Base-by-base conservation (phyloP, 2,797 vertebrate species). In the Remorina albescens region DNA sequence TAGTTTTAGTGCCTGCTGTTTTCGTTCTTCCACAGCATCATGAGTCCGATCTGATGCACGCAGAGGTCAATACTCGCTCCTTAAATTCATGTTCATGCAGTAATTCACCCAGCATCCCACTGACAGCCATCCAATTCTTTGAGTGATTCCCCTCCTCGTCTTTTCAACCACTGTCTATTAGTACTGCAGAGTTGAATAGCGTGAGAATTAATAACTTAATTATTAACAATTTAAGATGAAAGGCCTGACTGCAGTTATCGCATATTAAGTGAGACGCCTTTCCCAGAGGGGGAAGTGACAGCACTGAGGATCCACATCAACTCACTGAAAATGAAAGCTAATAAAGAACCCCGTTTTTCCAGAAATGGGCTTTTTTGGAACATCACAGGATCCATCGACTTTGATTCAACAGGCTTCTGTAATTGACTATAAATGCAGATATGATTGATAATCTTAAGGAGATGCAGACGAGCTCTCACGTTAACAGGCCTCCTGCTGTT, bases 401-500 rank as follows among this genome's bases (percentile, higher is more conserved):
- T 60, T 64, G 53, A 62, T 62, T 54, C 21, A 65, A 59, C 49
- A 53, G 74, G 67, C 49, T 26, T 13, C 1, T 51, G 78, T 86
- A 78, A 86, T 74, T 81, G 75, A 54, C 71, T 71, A 18, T 79
- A 74, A 86, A 83, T 59, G 71, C 63, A 50, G 18, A 65, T 61
- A 75, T 84, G 84, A 89, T 68, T 76, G 75, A 90, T 82, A 25
- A 66, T 64, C 50, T 49, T 28, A 58, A 66, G 67, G 61, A 77
- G 76, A 82, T 39, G 41, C 56, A 76, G 79, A 81, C 59, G 54
- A 62, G 74, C 74, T 86, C 73, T 81, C 71, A 72, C 77, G 67
- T 74, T 88, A 82, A 84, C 77, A 76, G 81, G 73, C 55, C 57
- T 79, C 86, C 57, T 60, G 74, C 74, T 80, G 86, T 47, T 91